Evolutionary conservation across 2,113 vertebrate genomes (phyloP).

Genomic region (cattle (Bos taurus)): ARS-UCD2.0 NC_037345.1:29883501-29884000

Average conservation of each 20-base stretch:
- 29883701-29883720: neutral
- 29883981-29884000: neutral
- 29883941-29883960: slow-evolving; percentile 43
- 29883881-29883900: slow-evolving; percentile 24
- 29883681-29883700: neutral
- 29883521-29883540: neutral
- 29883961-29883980: neutral
- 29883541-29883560: neutral
- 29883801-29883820: neutral
- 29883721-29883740: neutral
- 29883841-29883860: neutral
- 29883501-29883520: neutral
- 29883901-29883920: slow-evolving; percentile 16
- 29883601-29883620: neutral
- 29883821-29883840: neutral
- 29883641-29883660: neutral
- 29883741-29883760: neutral
- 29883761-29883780: neutral
- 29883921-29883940: neutral
- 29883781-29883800: neutral
- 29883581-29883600: neutral
- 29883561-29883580: neutral
- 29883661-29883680: neutral
- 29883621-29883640: neutral
- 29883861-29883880: neutral